phyloP scores from a whole-genome alignment of 2,113 vertebrate species.

The Serilophus lunatus region DNA sequence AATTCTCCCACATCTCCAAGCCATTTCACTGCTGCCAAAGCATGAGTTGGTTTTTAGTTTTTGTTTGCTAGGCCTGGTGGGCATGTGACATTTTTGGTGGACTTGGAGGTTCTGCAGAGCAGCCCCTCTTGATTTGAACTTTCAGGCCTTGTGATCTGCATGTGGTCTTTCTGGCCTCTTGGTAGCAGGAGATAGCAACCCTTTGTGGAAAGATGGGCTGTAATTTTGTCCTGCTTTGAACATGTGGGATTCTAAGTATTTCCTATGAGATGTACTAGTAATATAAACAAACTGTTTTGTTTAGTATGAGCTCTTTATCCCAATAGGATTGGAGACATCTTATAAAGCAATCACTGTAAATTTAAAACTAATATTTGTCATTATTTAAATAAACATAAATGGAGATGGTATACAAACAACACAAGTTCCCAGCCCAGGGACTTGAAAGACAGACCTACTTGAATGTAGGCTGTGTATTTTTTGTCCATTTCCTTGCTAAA shows the following conservation, averaged over 20 bases:
- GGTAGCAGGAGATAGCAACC: background rate
- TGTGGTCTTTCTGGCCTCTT: background rate
- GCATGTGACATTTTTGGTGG: background rate
- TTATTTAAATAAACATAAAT: conserved; percentile 43
- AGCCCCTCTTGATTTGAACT: background rate
- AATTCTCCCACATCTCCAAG: background rate
- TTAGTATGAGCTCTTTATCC: conserved; percentile 43
- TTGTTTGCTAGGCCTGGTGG: background rate
- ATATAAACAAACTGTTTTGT: conserved; percentile 42
- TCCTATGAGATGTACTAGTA: conserved; percentile 9
- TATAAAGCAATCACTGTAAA: conserved; percentile 17
- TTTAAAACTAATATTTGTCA: conserved; percentile 45
- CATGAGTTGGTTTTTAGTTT: background rate
- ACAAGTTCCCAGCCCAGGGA: background rate
- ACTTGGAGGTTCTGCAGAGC: background rate
- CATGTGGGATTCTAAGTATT: background rate
- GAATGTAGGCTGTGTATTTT: background rate
- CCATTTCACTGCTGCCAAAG: background rate
- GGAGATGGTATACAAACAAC: background rate
- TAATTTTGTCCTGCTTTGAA: background rate
- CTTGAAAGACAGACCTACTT: background rate
- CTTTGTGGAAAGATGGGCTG: background rate
- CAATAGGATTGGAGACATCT: background rate
- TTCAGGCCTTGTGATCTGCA: background rate
- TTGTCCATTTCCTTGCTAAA: background rate